phyloP scores from a whole-genome alignment of 2,797 vertebrate species.

The Bovichtus diacanthus region DNA sequence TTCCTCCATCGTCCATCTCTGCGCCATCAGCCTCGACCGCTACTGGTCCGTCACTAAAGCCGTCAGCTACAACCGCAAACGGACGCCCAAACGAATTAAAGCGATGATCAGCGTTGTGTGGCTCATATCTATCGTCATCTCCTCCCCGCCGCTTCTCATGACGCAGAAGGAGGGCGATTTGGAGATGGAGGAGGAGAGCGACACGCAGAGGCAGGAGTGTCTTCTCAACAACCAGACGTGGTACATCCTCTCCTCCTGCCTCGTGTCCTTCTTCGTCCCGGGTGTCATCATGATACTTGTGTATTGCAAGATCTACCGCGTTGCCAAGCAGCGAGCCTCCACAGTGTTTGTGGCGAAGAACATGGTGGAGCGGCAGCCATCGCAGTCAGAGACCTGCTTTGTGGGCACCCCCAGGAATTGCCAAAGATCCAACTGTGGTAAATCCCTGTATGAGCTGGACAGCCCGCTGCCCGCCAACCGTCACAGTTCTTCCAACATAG shows the following conservation, averaged over 20 bases:
- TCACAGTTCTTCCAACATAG: constrained; percentile 48
- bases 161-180: constrained; percentile 55
- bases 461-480: constrained; percentile 51
- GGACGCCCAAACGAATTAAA: constrained; percentile 87
- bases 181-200: neutral
- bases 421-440: constrained; percentile 19
- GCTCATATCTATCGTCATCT: constrained; percentile 87
- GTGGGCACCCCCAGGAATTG: constrained; percentile 40
- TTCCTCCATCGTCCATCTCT: constrained; percentile 91
- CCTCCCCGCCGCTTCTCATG: constrained; percentile 88
- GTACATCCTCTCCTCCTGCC: constrained; percentile 91
- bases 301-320: constrained; percentile 91
- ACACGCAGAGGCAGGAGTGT: constrained; percentile 71
- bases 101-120: constrained; percentile 88
- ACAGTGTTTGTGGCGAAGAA: constrained; percentile 82
- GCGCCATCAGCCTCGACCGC: constrained; percentile 92
- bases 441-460: constrained; percentile 62
- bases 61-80: constrained; percentile 88
- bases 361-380: constrained; percentile 71
- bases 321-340: constrained; percentile 85
- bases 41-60: constrained; percentile 93
- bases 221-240: constrained; percentile 90
- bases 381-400: constrained; percentile 81
- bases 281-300: constrained; percentile 90
- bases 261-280: constrained; percentile 90